Evolutionary conservation across 2,797 vertebrate species (phyloP).

Genomic region (Synanceia verrucosa): DNA sequence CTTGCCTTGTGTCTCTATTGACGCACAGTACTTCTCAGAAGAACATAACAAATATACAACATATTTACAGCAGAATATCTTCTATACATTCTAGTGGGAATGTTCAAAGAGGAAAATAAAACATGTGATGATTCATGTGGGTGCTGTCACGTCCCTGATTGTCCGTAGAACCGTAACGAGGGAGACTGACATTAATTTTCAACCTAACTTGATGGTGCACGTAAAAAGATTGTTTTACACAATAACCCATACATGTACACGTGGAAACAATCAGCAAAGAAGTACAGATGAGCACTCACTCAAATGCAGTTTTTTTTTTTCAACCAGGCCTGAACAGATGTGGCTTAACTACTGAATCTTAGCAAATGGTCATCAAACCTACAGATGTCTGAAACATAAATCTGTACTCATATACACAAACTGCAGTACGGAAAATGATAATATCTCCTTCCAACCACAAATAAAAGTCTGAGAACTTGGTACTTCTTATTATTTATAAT

Average conservation of each 20-base stretch:
- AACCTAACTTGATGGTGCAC: slow-evolving; percentile 36
- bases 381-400: slow-evolving; percentile 21
- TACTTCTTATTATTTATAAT: too few species aligned
- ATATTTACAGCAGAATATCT: slow-evolving; percentile 91
- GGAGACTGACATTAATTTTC: slow-evolving; percentile 38
- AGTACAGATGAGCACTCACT: slow-evolving; percentile 27
- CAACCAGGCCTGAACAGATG: slow-evolving; percentile 31
- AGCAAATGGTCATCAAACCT: slow-evolving; percentile 32
- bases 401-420: slow-evolving; percentile 22
- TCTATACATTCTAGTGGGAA: slow-evolving; percentile 90
- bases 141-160: slow-evolving; percentile 91
- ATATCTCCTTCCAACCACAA: slow-evolving; percentile 16
- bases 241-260: slow-evolving; percentile 18
- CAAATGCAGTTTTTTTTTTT: slow-evolving; percentile 7
- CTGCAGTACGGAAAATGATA: slow-evolving; percentile 9
- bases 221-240: slow-evolving; percentile 47
- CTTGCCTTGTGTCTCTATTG: slow-evolving; percentile 45
- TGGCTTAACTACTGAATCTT: slow-evolving; percentile 2
- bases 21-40: slow-evolving; percentile 65
- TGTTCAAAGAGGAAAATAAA: slow-evolving; percentile 83
- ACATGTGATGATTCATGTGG: slow-evolving; percentile 76
- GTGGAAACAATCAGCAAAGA: slow-evolving; percentile 28
- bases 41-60: slow-evolving; percentile 87
- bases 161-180: slow-evolving; percentile 88
- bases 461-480: slow-evolving; percentile 20